Conservation (phyloP, 2,888 invertebrate species). For the Drosophila silvestris region DNA sequence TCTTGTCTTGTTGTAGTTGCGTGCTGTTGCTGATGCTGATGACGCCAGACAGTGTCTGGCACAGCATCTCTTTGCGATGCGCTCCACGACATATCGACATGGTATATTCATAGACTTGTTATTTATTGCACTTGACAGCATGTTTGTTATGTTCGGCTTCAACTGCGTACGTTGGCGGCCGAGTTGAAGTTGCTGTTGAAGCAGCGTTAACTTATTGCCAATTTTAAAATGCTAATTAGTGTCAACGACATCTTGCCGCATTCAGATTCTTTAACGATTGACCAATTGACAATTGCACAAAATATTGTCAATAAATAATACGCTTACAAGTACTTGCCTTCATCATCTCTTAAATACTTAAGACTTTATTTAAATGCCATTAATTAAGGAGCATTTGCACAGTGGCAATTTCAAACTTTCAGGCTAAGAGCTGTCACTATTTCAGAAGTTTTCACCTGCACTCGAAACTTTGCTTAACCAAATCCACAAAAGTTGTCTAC, state of each 20-base stretch:
- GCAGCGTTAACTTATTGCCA: slow-evolving; percentile 27
- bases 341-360: slow-evolving; percentile 3
- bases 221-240: slow-evolving; percentile 77
- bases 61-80: slow-evolving; percentile 42
- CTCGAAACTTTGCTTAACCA: slow-evolving; percentile 14
- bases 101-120: slow-evolving; percentile 62
- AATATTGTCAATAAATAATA: slow-evolving; percentile 14
- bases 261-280: slow-evolving; percentile 41
- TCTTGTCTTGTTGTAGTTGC: slow-evolving; percentile 9
- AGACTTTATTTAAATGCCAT: slow-evolving; percentile 17
- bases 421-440: neutral
- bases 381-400: slow-evolving; percentile 5
- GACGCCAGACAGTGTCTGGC: slow-evolving; percentile 22
- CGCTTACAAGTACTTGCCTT: neutral
- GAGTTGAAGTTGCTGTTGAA: slow-evolving; percentile 23
- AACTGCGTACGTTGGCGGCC: slow-evolving; percentile 41
- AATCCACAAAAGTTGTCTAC: neutral
- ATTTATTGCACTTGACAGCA: slow-evolving; percentile 70
- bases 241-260: slow-evolving; percentile 64
- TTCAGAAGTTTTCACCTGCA: slow-evolving; percentile 20
- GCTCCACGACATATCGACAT: slow-evolving; percentile 44
- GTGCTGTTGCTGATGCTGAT: slow-evolving; percentile 3
- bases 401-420: slow-evolving; percentile 31
- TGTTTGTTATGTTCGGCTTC: slow-evolving; percentile 58
- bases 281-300: slow-evolving; percentile 65